These are phyloP conservation scores for Lithophane semibrunnea DNA, from an alignment of 2,888 invertebrate species.

Conservation along the genomic window DNA sequence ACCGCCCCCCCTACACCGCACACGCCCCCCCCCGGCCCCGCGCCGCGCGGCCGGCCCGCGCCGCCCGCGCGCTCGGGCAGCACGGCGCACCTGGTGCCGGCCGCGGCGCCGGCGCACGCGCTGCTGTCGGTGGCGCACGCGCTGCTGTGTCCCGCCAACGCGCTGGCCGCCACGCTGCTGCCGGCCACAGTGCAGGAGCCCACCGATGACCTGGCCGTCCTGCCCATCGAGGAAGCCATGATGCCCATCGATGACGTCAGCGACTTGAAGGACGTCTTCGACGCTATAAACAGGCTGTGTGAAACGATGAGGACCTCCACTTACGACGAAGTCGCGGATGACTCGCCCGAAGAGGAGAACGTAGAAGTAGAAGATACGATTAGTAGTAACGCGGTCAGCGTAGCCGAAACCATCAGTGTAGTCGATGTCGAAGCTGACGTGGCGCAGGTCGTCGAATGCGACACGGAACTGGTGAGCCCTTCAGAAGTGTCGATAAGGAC, in stretches of 20 bases:
- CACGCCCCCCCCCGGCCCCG: constrained; percentile 15
- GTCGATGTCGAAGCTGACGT: constrained; percentile 48
- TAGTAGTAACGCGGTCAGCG: constrained; percentile 33
- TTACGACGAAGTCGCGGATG: constrained; percentile 71
- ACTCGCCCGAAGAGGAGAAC: constrained; percentile 32
- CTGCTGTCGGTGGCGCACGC: constrained; percentile 80
- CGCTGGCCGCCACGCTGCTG: constrained; percentile 68
- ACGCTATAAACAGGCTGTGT: constrained; percentile 87
- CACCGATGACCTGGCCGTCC: constrained; percentile 46
- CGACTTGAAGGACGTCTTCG: constrained; percentile 87
- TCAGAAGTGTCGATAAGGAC: constrained; percentile 73
- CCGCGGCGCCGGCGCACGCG: constrained; percentile 70
- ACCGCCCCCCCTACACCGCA: constrained; percentile 39
- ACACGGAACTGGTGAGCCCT: constrained; percentile 72
- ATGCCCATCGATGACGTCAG: constrained; percentile 81
- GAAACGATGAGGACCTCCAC: constrained; percentile 86
- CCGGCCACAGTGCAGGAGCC: constrained; percentile 65
- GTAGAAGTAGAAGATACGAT: constrained; percentile 40
- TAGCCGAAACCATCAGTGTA: constrained; percentile 32
- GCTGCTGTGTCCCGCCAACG: constrained; percentile 80
- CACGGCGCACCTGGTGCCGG: constrained; percentile 79
- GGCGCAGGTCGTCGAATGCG: constrained; percentile 58
- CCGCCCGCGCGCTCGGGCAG: constrained; percentile 73
- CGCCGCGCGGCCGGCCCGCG: constrained; percentile 39
- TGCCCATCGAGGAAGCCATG: constrained; percentile 81